Evolutionary conservation across 2,888 invertebrate genomes (phyloP).

Genomic region (Aporophyla nigra): DNA sequence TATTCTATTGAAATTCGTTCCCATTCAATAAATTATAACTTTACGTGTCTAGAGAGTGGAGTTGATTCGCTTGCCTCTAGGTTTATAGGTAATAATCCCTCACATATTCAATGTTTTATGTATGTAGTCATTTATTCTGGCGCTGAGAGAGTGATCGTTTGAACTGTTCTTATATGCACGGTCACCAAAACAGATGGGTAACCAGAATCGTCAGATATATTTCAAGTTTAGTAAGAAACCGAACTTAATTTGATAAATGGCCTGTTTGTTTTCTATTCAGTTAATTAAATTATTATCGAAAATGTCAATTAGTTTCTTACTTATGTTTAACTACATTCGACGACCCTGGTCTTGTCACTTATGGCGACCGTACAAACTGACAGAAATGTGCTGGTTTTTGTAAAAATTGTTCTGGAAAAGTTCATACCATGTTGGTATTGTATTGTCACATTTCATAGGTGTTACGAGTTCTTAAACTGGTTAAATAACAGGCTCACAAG

Average conservation of each 20-base stretch:
- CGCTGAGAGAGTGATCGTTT: constrained; percentile 8
- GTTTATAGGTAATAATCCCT: constrained; percentile 57
- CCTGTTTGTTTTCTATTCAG: too few species aligned
- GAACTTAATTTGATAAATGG: too few species aligned
- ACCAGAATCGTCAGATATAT: too few species aligned
- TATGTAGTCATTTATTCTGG: constrained; percentile 23
- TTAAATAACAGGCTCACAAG: background rate
- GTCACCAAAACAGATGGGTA: too few species aligned
- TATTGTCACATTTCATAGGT: background rate
- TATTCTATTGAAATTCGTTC: constrained; percentile 55
- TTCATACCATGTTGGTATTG: background rate
- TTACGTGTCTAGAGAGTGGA: constrained; percentile 50
- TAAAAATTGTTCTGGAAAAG: background rate
- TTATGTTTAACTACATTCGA: too few species aligned
- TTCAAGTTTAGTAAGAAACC: too few species aligned
- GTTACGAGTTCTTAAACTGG: background rate
- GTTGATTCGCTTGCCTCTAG: constrained; percentile 36
- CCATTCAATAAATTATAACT: constrained; percentile 61
- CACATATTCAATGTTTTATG: constrained; percentile 42
- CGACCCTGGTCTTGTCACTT: too few species aligned
- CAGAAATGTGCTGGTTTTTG: background rate
- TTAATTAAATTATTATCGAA: too few species aligned
- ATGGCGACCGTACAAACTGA: background rate
- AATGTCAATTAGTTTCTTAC: too few species aligned
- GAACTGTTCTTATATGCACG: background rate